phyloP scores from a whole-genome alignment of 2,888 invertebrate genomes.

The Eulithis testata region DNA sequence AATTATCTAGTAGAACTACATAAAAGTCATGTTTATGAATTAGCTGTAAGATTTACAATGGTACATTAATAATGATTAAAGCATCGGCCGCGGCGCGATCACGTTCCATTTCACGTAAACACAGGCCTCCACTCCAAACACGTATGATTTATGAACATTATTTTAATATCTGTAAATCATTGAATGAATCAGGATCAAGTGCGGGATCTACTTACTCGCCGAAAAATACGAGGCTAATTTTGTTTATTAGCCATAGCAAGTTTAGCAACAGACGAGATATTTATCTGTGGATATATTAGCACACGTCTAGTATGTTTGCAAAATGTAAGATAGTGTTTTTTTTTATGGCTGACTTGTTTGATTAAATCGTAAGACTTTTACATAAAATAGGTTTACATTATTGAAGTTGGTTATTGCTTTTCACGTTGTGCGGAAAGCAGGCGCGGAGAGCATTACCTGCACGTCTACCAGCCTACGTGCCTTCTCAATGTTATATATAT shows the following conservation, averaged over 20 bases:
- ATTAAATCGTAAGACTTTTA: not conserved
- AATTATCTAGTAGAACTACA: not conserved
- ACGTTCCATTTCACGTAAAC: constrained; percentile 9
- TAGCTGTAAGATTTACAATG: constrained; percentile 17
- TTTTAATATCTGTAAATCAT: constrained; percentile 32
- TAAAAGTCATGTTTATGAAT: constrained; percentile 4
- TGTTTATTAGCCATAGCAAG: constrained; percentile 3
- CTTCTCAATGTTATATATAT: no score
- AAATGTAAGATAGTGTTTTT: constrained; percentile 1
- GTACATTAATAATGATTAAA: not conserved
- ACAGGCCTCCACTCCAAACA: constrained; percentile 22
- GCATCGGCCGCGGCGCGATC: not conserved
- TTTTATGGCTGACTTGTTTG: not conserved
- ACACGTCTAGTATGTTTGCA: no score
- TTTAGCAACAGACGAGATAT: no score
- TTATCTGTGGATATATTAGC: no score
- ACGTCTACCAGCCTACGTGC: no score
- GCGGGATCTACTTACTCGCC: not conserved
- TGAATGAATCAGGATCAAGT: constrained; percentile 28
- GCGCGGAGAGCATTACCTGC: no score
- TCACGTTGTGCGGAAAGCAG: no score
- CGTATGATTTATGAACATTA: constrained; percentile 34
- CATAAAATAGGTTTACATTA: not conserved
- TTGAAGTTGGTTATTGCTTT: no score
- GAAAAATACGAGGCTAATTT: constrained; percentile 17